Base-by-base conservation (phyloP, 2,113 vertebrate genomes). In the Cephalopterus ornatus region DNA sequence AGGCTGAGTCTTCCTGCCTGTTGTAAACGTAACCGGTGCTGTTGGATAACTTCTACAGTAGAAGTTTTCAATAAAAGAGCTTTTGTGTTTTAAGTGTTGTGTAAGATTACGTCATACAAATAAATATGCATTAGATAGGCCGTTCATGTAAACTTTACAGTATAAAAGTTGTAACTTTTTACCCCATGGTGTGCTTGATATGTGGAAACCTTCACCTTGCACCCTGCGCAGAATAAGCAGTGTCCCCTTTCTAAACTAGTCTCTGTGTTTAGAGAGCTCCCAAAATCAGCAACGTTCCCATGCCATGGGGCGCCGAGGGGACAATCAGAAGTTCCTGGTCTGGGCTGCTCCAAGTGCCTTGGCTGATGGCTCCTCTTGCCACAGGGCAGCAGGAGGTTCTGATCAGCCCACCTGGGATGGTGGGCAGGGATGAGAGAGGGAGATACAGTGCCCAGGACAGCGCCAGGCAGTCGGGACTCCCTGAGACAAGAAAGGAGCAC, bases 261-360 rank as follows among this genome's bases (percentile, higher is more conserved):
- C 32, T 35, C 41, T 16, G 30, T 41, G 47, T 63, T 65, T 49
- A 9, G 26, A 80, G 32, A 65, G 41, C 13, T 59, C 52, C 37
- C 37, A 9, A 52, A 67, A n/a, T 21, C 5, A 5, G 61, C 77
- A 24, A 13, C 19, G 67, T 82, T 59, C 50, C 63, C 32, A 59
- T 4, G 9, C 56, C 41, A 3, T 47, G 70, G 23, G 27, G 23
- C 0, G 0, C 8, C 5, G 1, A 9, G 8, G 15, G 27, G 8
- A n/a, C 19, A 71, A 4, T 8, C 35, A 37, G 30, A 65, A 70
- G 33, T 1, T 46, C 41, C 21, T 28, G 55, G 11, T 37, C 50
- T 47, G 39, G n/a, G 39, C n/a, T 76, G n/a, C 50, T 44, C 8
- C 44, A 3, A 14, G 7, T 28, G 14, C 35, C 24, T 28, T 0